phyloP scores from a whole-genome alignment of 2,888 invertebrate species.

The Phrixothrix hirtus region DNA sequence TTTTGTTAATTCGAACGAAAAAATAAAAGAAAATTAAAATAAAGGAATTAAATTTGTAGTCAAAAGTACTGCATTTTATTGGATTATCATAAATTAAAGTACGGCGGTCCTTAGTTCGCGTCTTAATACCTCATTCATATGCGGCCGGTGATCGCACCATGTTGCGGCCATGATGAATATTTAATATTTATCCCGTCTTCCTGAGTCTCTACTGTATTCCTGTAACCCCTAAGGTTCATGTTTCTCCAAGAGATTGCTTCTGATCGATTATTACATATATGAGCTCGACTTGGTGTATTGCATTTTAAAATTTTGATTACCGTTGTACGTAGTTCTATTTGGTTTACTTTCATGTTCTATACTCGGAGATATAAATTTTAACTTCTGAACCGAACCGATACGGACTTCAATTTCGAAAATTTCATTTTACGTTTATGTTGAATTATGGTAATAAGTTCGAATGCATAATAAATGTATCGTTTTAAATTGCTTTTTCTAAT shows the following conservation, averaged over 20 bases:
- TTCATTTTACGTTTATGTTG: too few species aligned
- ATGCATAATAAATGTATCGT: too few species aligned
- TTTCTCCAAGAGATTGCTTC: slow-evolving; percentile 14
- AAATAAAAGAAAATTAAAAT: slow-evolving; percentile 3
- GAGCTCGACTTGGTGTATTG: slow-evolving; percentile 9
- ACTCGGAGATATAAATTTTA: too few species aligned
- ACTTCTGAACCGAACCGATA: too few species aligned
- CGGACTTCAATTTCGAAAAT: too few species aligned
- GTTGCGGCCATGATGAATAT: slow-evolving; percentile 50
- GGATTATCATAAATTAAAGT: slow-evolving; percentile 51
- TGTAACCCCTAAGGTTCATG: slow-evolving; percentile 12
- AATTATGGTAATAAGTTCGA: too few species aligned
- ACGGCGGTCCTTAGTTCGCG: slow-evolving; percentile 40
- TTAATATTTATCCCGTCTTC: slow-evolving; percentile 46
- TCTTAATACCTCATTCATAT: slow-evolving; percentile 52
- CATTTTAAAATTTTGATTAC: slow-evolving; percentile 17
- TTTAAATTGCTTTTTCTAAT: too few species aligned
- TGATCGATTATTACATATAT: slow-evolving; percentile 31
- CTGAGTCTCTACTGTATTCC: slow-evolving; percentile 21
- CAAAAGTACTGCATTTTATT: slow-evolving; percentile 47
- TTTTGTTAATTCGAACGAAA: too few species aligned
- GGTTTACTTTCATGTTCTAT: too few species aligned
- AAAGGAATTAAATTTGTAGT: slow-evolving; percentile 44
- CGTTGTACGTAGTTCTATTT: neutral
- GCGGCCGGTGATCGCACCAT: slow-evolving; percentile 46